phyloP scores from a whole-genome alignment of 1,140 invertebrate genomes.

The Drosophila kikkawai region DNA sequence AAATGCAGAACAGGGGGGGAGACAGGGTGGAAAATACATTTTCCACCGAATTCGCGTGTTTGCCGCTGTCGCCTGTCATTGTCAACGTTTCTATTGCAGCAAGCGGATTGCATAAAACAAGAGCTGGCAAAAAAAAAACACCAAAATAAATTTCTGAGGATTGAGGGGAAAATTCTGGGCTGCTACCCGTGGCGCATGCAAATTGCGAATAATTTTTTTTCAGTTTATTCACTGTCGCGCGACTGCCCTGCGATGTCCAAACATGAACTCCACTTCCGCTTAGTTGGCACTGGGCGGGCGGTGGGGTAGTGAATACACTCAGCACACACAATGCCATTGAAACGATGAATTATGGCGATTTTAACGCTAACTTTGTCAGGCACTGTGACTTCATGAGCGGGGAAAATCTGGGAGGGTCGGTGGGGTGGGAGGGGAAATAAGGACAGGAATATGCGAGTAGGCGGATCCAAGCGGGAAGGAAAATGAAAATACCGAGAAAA shows the following conservation, averaged over 20 bases:
- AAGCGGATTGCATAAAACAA: slow-evolving; percentile 30
- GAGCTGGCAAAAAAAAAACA: slow-evolving; percentile 9
- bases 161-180: neutral
- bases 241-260: slow-evolving; percentile 61
- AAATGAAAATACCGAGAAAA: slow-evolving; percentile 29
- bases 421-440: slow-evolving; percentile 3
- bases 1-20: slow-evolving; percentile 8
- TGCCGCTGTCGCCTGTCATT: slow-evolving; percentile 57
- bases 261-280: slow-evolving; percentile 73
- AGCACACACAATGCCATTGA: slow-evolving; percentile 56
- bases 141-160: slow-evolving; percentile 17
- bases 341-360: slow-evolving; percentile 80
- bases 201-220: slow-evolving; percentile 67
- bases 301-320: neutral
- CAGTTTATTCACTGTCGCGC: slow-evolving; percentile 41
- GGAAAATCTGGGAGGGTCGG: neutral
- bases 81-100: slow-evolving; percentile 71
- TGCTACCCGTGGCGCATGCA: slow-evolving; percentile 46
- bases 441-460: slow-evolving; percentile 1
- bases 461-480: slow-evolving; percentile 26
- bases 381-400: slow-evolving; percentile 6
- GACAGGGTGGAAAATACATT: neutral
- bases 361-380: slow-evolving; percentile 68
- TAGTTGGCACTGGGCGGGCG: slow-evolving; percentile 15
- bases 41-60: slow-evolving; percentile 20